Evolutionary conservation across 2,888 invertebrate genomes (phyloP), one percentile per base, ranked within the genome.

Genomic region (Meiosimyza decipiens): DNA sequence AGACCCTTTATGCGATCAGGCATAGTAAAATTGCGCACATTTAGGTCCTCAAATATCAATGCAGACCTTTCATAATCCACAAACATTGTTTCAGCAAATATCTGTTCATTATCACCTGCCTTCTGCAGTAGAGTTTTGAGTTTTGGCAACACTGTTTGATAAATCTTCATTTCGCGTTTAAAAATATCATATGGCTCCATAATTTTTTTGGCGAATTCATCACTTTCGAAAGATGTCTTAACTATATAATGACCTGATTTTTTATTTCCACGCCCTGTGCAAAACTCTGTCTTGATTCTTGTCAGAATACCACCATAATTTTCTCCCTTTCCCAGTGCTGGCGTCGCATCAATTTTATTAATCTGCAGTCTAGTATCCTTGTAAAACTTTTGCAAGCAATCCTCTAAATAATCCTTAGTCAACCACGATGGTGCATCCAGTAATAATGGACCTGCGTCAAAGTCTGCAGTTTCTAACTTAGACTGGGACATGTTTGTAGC

Each of bases 31-130:
- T 80, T 80, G 0, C 75, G 75, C n/a, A 77, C 77, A 0, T 74
- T 64, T 0, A 87, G 78, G 75, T 87, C 87, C 71, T 87, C 87
- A 72, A 87, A 86, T 5, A 87, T 78, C 0, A 87, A 80, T 0
- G 83, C 80, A 71, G 79, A 75, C 7, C 80, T 79, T 12, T 81
- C 76, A 13, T 81, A 80, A 67, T 87, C 86, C 50, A 87, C 82
- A 72, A 78, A 79, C 7, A 87, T 75, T 3, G 83, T 80, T 0
- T 79, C 79, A 4, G 86, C 82, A 69, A 82, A 86, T 3, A 87
- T 63, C 7, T 81, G 78, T 47, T 85, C 85, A 6, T 70, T 73
- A 40, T 83, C 83, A 1, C 78, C 77, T 0, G 81, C 80, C 62
- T 83, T 82, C 7, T 69, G 72, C 0, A 87, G 73, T 0, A 86